Base-by-base conservation (phyloP, 1,140 invertebrate species). In the Drosophila virilis region DNA sequence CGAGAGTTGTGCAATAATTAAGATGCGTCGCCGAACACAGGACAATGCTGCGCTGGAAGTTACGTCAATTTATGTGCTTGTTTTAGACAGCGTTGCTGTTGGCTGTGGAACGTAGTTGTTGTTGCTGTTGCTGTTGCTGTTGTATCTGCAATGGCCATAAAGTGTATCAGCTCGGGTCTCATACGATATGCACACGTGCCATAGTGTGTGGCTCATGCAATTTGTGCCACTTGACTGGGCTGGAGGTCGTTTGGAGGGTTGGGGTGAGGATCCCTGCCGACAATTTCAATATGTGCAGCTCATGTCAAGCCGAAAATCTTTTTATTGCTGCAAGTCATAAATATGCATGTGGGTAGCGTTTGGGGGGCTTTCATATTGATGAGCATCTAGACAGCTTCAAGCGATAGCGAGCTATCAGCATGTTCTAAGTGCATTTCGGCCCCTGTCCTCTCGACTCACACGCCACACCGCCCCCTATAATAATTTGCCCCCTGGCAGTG, bases 241-340 rank as follows among this genome's bases (percentile, higher is more conserved):
- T 35, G 42, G 4, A 28, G 22, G 22, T 28, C 22, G 22, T 22
- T 22, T 22, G 22, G 22, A 2, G 22, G 22, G 22, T 28, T 13
- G 17, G n/a, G n/a, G 5, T 38, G 22, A 13, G 17, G 1, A 17
- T 17, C 32, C 17, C 28, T 8, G 40, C 9, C 37, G 54, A 64
- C 62, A 52, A 73, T 73, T 80, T 77, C 65, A 69, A 65, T 77
- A 50, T n/a, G 32, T 43, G 62, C 45, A 72, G 42, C 52, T 59
- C 42, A 58, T 69, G 65, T 55, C 57, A 66, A 72, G 50, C 68
- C 43, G 32, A 17, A 76, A 66, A 76, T 66, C 74, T 42, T 66
- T 66, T 66, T 76, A 76, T 72, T 72, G 61, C 59, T 15, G 8
- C 28, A 13, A 17, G 37, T 37, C 48, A 72, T 76, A 72, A 76